Evolutionary conservation across 2,888 invertebrate species (phyloP), one percentile per base, ranked within the genome.

Genomic region (Galeruca laticollis): DNA sequence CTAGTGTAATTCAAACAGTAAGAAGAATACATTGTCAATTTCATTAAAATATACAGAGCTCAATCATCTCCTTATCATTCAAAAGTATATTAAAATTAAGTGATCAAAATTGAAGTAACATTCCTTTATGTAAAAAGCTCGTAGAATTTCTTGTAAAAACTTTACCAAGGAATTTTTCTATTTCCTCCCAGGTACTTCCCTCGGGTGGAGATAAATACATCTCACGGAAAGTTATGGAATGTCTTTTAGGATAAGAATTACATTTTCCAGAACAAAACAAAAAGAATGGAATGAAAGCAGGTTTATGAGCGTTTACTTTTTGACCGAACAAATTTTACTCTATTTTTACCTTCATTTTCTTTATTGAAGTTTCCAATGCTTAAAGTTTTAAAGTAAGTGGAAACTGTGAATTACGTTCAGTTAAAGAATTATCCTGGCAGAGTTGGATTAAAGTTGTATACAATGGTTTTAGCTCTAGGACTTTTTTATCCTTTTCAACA

Each of bases 121-220:
- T 26, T 54, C 15, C 15, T 54, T 11, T 40, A 43, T 13, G 5
- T 9, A 43, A 43, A 43, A n/a, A 13, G 43, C n/a, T 43, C 43
- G 43, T 43, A 43, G 11, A 43, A 43, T 43, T 43, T 43, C 5
- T 43, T 13, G n/a, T 43, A 26, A 31, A 31, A 56, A 33, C n/a
- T 56, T 33, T 31, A 31, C 13, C 4, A 26, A n/a, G 59, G 9
- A 37, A 59, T 8, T 37, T 40, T 18, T 40, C 40, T 21, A 40
- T 59, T 37, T 59, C 13, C 18, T 37, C 15, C 15, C 37, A 5
- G 59, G 11, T 35, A 59, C 59, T 37, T 40, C 59, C 37, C 18
- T 18, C 59, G 40, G 40, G 59, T 59, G 40, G 40, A 21, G 37
- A 59, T 59, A 59, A 59, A 59, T 40, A 37, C 59, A 59, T 59